Percentiles rank a stretch among this genome's conserved stretches.
These are phyloP conservation scores for Lipotes vexillifer DNA, from an alignment of 2,113 vertebrate genomes.

Conservation along the genomic window DNA sequence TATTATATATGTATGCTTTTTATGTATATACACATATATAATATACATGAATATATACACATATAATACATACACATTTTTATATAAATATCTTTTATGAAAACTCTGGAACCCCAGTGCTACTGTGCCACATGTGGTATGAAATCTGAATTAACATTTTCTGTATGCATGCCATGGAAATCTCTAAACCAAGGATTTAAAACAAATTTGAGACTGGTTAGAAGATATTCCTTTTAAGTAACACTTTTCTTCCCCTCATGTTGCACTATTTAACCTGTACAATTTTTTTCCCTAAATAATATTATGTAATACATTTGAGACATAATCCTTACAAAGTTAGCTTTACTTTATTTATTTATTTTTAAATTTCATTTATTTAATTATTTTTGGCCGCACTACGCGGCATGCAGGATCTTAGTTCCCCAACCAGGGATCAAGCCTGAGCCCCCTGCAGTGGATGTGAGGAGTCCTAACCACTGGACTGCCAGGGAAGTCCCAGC, in stretches of 20 bases:
- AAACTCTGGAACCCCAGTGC: neutral
- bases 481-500: neutral
- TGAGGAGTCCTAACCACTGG: neutral
- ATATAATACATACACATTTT: neutral
- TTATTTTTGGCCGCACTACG: neutral
- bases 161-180: neutral
- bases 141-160: neutral
- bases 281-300: neutral
- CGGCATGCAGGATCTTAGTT: neutral
- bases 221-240: neutral
- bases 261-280: neutral
- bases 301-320: conserved; percentile 35
- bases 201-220: neutral
- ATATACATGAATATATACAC: neutral
- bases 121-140: fast-evolving
- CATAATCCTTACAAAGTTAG: conserved; percentile 47
- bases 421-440: neutral
- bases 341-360: conserved; percentile 15
- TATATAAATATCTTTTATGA: neutral
- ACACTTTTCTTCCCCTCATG: too few relatives aligned
- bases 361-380: neutral
- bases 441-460: neutral
- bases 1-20: neutral
- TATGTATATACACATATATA: neutral
- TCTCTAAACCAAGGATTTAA: neutral